phyloP scores from a whole-genome alignment of 2,113 vertebrate species.

The Leptocoma aspasia region DNA sequence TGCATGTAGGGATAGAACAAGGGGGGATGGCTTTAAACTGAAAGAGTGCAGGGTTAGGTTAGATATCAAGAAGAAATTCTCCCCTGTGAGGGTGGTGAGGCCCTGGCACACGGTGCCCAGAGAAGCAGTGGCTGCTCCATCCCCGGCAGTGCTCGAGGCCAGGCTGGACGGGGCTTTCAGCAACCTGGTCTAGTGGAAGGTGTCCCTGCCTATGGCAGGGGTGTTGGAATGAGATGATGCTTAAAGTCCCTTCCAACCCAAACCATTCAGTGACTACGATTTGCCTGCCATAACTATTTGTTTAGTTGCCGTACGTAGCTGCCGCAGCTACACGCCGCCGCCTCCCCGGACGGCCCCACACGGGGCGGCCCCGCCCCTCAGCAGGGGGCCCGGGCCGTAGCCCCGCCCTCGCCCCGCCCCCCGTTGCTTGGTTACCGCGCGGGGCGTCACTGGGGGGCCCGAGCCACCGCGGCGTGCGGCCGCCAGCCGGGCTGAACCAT shows the following conservation, averaged over 20 bases:
- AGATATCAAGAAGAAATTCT: background rate
- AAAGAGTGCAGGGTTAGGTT: background rate
- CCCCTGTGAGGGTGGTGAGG: too few relatives aligned
- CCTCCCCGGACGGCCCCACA: accelerated
- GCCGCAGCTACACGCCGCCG: accelerated
- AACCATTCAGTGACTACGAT: accelerated
- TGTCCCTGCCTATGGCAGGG: background rate
- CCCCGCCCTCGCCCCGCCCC: background rate
- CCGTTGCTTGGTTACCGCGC: slow-evolving; percentile 68
- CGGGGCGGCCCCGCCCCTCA: accelerated
- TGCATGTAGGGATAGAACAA: background rate
- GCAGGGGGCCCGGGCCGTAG: accelerated
- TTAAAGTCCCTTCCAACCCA: background rate
- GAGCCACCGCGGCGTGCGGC: background rate
- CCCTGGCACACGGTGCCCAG: background rate
- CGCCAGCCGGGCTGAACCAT: background rate
- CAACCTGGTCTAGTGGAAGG: too few relatives aligned
- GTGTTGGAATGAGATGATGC: background rate
- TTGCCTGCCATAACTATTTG: background rate
- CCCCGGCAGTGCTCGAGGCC: background rate
- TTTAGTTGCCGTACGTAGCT: accelerated
- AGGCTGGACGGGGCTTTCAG: background rate
- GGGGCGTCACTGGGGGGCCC: slow-evolving; percentile 67
- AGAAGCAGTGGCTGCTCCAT: background rate
- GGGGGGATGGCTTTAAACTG: background rate